Conservation (phyloP, 2,888 invertebrate species). For the Amphiduros pacificus region DNA sequence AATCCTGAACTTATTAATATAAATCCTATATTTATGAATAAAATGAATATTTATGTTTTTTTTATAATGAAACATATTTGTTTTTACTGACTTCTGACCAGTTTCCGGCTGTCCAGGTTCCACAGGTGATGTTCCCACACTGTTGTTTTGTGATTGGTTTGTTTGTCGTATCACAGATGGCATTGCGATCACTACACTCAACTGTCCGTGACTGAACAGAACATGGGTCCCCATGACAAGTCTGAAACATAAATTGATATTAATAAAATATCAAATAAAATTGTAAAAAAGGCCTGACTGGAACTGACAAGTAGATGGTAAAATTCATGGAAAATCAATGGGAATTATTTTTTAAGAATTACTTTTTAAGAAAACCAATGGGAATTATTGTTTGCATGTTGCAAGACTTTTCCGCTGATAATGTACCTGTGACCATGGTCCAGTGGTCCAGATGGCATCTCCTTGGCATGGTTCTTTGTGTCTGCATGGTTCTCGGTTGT, state of each 20-base stretch:
- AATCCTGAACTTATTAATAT: background rate
- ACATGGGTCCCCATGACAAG: slow-evolving; percentile 55
- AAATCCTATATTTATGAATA: background rate
- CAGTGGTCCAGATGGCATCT: slow-evolving; percentile 39
- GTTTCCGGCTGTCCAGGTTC: slow-evolving; percentile 49
- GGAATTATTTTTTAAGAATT: no score
- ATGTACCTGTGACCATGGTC: slow-evolving; percentile 51
- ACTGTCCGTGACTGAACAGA: slow-evolving; percentile 45
- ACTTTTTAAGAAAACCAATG: no score
- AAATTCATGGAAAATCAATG: no score
- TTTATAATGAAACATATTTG: background rate
- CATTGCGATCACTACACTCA: slow-evolving; percentile 39
- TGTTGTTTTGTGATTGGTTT: slow-evolving; percentile 41
- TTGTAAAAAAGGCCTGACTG: no score
- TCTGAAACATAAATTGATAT: no score
- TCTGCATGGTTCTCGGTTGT: slow-evolving; percentile 63
- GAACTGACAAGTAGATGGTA: no score
- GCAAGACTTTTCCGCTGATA: no score
- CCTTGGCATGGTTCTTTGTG: slow-evolving; percentile 49
- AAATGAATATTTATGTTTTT: background rate
- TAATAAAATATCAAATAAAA: no score
- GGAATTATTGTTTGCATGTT: no score
- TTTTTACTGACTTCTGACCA: slow-evolving; percentile 52
- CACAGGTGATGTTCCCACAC: slow-evolving; percentile 55
- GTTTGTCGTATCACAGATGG: slow-evolving; percentile 42